phyloP scores from a whole-genome alignment of 2,888 invertebrate species.

The Catotricha subobsoleta region DNA sequence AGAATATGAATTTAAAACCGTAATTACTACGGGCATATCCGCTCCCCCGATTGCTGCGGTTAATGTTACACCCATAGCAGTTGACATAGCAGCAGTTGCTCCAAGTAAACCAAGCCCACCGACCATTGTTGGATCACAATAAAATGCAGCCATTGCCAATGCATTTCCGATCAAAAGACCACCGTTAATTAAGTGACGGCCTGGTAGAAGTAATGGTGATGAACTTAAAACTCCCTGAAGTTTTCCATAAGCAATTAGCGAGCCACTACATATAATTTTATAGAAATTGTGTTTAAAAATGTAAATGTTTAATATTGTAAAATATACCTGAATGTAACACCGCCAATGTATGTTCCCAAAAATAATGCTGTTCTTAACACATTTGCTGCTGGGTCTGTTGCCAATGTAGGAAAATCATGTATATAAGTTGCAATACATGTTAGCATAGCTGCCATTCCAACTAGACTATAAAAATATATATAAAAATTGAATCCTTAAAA shows the following conservation, averaged over 20 bases:
- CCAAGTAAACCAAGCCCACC: conserved; percentile 52
- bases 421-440: conserved; percentile 73
- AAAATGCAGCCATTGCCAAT: conserved; percentile 34
- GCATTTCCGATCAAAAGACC: conserved; percentile 48
- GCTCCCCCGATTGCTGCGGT: conserved; percentile 84
- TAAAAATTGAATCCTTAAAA: neutral
- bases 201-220: conserved; percentile 64
- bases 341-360: conserved; percentile 77
- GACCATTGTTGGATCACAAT: conserved; percentile 39
- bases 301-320: neutral
- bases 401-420: conserved; percentile 67
- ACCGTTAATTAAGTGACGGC: conserved; percentile 59
- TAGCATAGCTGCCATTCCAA: conserved; percentile 72
- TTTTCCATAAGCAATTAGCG: conserved; percentile 77
- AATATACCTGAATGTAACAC: conserved; percentile 64
- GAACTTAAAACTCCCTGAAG: conserved; percentile 66
- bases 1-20: conserved; percentile 79
- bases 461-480: conserved; percentile 37
- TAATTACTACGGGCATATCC: conserved; percentile 87
- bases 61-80: conserved; percentile 69
- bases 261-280: conserved; percentile 63
- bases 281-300: conserved; percentile 14
- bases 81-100: conserved; percentile 44
- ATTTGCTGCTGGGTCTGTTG: conserved; percentile 59
- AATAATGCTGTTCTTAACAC: conserved; percentile 71